These are phyloP conservation scores for Augochlora pura DNA, from an alignment of 1,140 invertebrate species.

Conservation along the genomic window DNA sequence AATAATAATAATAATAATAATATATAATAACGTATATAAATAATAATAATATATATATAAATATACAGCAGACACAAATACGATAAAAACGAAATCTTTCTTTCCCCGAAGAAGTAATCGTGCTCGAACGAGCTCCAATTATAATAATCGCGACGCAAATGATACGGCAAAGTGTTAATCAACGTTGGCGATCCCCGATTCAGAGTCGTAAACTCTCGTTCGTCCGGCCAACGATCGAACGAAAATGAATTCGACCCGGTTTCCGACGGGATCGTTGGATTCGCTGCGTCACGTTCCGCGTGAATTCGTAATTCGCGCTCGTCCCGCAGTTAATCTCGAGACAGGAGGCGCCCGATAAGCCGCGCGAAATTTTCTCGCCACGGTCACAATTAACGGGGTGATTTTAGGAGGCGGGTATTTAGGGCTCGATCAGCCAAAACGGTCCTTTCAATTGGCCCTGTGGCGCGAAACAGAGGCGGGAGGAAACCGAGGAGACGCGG, in stretches of 20 bases:
- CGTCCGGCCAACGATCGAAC: not conserved
- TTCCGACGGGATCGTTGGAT: not conserved
- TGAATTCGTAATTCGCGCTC: not conserved
- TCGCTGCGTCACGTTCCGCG: not conserved
- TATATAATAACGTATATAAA: too few relatives aligned
- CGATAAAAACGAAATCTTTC: too few relatives aligned
- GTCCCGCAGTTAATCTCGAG: not conserved
- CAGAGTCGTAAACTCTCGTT: not conserved
- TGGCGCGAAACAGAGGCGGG: not conserved
- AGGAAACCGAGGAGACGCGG: not conserved
- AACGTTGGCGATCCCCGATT: not conserved
- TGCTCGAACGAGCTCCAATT: too few relatives aligned
- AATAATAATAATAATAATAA: too few relatives aligned
- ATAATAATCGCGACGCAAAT: too few relatives aligned
- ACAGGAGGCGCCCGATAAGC: not conserved
- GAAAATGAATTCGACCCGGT: not conserved
- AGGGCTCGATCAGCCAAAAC: not conserved
- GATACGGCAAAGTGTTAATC: too few relatives aligned
- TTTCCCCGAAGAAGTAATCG: too few relatives aligned
- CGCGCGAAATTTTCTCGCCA: not conserved
- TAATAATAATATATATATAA: too few relatives aligned
- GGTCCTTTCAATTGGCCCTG: conserved; percentile 4
- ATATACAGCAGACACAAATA: too few relatives aligned
- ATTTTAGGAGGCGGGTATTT: conserved; percentile 28
- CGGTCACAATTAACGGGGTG: conserved; percentile 11